Base-by-base conservation (phyloP, 2,797 vertebrate genomes). In the Myotis findleyi region DNA sequence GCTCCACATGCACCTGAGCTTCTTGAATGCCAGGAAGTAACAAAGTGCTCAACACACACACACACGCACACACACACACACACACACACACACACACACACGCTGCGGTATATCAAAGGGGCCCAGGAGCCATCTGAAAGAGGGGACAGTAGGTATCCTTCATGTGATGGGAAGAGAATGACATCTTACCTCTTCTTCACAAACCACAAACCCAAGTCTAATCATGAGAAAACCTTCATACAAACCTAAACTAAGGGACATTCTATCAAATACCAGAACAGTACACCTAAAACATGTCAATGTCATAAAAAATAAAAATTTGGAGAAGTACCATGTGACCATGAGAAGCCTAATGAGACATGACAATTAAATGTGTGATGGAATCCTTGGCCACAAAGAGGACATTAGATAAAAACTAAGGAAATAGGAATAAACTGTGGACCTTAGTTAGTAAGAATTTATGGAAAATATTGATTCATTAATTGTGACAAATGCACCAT, bases 151-250 rank as follows among this genome's bases (percentile, higher is more conserved):
- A 20, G 5, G 23, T 1, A 20, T 5, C 59, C 36, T 47, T 69
- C 33, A 4, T 23, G 38, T 0, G 0, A 13, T 3, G 8, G 44
- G 23, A 41, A 0, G 0, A 92, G 14, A 51, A 16, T 11, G 18
- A 9, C 12, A 21, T 3, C 25, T 59, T 8, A 21, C 8, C 18
- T 51, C 47, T 72, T 75, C 81, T 84, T 51, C n/a, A 2, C 41
- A 76, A 36, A 47, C 47, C 13, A 14, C 6, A 66, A 55, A 44
- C 30, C 18, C 25, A 1, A 27, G 2, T 27, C n/a, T 9, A 14
- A 44, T 38, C 10, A 44, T 4, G 33, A 91, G 62, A 51, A 93
- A 41, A 25, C 33, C 18, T 30, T 36, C 36, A 27, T 5, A 20
- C 47, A 41, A n/a, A 4, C 8, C 20, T 80, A 17, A 57, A 59